Conservation (phyloP, 2,888 invertebrate species). For the Sycophila texana region DNA sequence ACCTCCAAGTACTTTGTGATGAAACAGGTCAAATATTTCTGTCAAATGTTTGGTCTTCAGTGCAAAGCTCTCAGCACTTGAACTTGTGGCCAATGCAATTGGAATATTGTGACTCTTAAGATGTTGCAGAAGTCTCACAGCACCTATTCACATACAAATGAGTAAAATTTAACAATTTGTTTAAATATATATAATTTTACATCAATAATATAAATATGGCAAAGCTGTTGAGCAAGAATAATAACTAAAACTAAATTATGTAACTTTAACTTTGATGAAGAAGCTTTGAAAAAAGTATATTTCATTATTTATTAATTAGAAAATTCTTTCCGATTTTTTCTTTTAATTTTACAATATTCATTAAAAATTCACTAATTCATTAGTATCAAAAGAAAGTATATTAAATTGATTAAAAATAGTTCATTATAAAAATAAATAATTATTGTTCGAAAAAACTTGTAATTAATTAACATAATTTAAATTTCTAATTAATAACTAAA, state of each 20-base stretch:
- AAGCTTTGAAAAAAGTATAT: constrained; percentile 10
- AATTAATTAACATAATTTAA: not conserved
- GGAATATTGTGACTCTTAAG: constrained; percentile 80
- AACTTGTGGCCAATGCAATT: constrained; percentile 84
- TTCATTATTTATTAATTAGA: not conserved
- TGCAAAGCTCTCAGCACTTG: constrained; percentile 78
- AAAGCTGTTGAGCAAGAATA: constrained; percentile 39
- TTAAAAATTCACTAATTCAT: no score
- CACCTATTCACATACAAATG: constrained; percentile 74
- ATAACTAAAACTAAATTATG: constrained; percentile 27
- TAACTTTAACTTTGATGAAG: constrained; percentile 16
- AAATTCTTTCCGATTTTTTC: no score
- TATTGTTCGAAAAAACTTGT: not conserved
- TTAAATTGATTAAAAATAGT: not conserved
- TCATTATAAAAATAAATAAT: not conserved
- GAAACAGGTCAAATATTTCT: constrained; percentile 77
- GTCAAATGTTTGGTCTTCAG: constrained; percentile 78
- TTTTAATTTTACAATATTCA: not conserved
- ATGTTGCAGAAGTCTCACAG: constrained; percentile 80
- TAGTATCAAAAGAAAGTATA: not conserved
- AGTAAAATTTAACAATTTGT: constrained; percentile 32
- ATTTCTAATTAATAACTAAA: not conserved
- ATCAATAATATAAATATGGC: constrained; percentile 36
- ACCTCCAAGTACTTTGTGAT: constrained; percentile 81
- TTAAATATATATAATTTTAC: constrained; percentile 14